A percentile compares a stretch with the other conserved stretches of the same genome.
Conservation (phyloP, 2,888 invertebrate genomes). For the Parnassius apollo region DNA sequence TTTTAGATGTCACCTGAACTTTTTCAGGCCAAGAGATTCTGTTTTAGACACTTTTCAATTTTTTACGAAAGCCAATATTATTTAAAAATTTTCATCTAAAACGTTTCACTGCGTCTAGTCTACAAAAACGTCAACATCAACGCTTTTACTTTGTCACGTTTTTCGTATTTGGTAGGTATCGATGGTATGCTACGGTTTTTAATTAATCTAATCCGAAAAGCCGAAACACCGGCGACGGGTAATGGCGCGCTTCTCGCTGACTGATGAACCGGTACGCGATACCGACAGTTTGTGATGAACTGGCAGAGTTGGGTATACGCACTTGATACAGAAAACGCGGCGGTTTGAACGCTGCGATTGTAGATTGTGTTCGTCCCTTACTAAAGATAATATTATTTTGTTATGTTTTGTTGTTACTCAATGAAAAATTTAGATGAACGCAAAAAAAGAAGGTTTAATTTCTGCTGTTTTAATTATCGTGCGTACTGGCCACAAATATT, state of each 20-base stretch:
- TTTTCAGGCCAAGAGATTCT: too few relatives aligned
- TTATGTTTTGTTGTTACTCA: too few relatives aligned
- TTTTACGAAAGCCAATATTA: neutral
- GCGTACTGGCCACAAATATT: too few relatives aligned
- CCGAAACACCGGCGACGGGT: conserved; percentile 26
- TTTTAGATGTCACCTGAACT: too few relatives aligned
- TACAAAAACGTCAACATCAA: neutral
- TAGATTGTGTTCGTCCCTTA: too few relatives aligned
- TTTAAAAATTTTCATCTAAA: neutral
- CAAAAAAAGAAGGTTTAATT: too few relatives aligned
- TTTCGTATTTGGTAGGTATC: neutral
- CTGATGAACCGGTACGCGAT: conserved; percentile 34
- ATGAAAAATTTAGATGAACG: too few relatives aligned
- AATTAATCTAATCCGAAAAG: conserved; percentile 35
- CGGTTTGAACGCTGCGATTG: conserved; percentile 18
- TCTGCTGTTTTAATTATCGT: too few relatives aligned
- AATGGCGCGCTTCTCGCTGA: conserved; percentile 32
- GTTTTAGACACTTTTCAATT: neutral
- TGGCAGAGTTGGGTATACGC: conserved; percentile 11
- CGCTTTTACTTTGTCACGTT: neutral
- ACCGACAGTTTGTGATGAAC: conserved; percentile 36
- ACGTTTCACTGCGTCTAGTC: neutral
- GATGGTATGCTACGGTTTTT: conserved; percentile 29
- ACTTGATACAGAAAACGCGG: conserved; percentile 10
- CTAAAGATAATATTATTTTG: too few relatives aligned